These are phyloP conservation scores for Malthinus flaveolus DNA, from an alignment of 2,888 invertebrate genomes.

Conservation along the genomic window DNA sequence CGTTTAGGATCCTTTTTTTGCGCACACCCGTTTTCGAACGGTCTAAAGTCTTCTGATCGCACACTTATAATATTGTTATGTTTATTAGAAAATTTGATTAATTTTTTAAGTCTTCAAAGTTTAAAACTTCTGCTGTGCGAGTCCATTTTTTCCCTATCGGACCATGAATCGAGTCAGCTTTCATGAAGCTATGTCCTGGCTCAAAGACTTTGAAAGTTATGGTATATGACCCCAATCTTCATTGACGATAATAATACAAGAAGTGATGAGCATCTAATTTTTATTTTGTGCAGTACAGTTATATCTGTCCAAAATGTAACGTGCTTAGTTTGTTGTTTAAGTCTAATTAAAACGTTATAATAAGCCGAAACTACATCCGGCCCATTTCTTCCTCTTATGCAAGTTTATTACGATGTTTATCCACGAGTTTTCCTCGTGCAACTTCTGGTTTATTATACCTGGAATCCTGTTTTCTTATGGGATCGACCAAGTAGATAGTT, in stretches of 20 bases:
- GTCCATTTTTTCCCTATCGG: constrained; percentile 27
- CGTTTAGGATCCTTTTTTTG: no score
- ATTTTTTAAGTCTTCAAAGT: background rate
- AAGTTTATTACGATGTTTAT: no score
- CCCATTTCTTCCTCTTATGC: constrained; percentile 24
- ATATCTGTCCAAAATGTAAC: constrained; percentile 19
- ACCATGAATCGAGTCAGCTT: constrained; percentile 27
- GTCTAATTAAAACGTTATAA: constrained; percentile 16
- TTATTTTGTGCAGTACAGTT: no score
- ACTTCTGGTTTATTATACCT: no score
- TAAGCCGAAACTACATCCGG: constrained; percentile 25
- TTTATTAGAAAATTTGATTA: background rate
- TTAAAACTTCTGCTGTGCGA: background rate
- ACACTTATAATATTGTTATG: background rate
- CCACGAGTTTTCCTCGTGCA: no score
- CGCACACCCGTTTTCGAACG: background rate
- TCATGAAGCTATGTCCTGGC: constrained; percentile 27
- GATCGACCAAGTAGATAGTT: no score
- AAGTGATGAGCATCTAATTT: constrained; percentile 10
- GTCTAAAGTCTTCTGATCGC: background rate
- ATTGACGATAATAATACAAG: constrained; percentile 17
- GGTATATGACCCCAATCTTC: constrained; percentile 12
- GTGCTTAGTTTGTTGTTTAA: constrained; percentile 11
- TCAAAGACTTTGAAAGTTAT: constrained; percentile 31
- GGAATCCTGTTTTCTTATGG: no score